Base-by-base conservation (phyloP, 35 echinoderm and acorn worm genomes). In the Lytechinus variegatus region DNA sequence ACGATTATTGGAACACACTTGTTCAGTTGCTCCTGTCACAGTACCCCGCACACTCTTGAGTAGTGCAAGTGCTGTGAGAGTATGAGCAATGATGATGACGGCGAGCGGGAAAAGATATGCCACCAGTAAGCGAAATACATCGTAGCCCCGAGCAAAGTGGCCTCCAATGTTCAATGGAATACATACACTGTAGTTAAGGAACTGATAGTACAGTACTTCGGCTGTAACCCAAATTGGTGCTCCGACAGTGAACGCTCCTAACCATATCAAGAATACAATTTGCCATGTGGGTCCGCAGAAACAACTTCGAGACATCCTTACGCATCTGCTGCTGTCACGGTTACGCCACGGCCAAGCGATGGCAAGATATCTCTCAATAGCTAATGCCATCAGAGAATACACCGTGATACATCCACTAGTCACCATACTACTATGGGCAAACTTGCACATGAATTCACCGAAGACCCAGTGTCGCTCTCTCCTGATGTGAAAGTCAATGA, bases 381-480 rank as follows among this genome's bases (percentile, higher is more conserved):
- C 92, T 27, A 93, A 21, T 10, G 92, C 92, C 92, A 93, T 93
- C 92, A 93, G 92, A 27, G 92, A 93, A 54, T 53, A 93, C 53
- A 93, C 54, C 21, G 92, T 93, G 54, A 93, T 93, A 28, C 92
- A 93, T 27, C 54, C 54, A 57, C 92, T 93, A 14, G 92, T 13
- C 53, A 54, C 27, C 92, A 93, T 93, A 27, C 52, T 93, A 44
- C 52, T 53, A 27, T 93, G 92, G 92, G n/a, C 55, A 57, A 93
- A 57, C 55, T 93, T 93, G 54, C 92, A 93, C 92, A 54, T 55
- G 92, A 57, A 93, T 16, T 54, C 9, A 55, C 92, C 92, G 92
- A 93, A 93, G 9, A 93, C n/a, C 92, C 92, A 93, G n/a, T 93
- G n/a, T 10, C 27, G 10, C 5, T 55, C 53, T 5, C 57, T 9